Evolutionary conservation across 2,888 invertebrate genomes (phyloP), one percentile per base, ranked within the genome.

Genomic region (Drosophila quinaria): DNA sequence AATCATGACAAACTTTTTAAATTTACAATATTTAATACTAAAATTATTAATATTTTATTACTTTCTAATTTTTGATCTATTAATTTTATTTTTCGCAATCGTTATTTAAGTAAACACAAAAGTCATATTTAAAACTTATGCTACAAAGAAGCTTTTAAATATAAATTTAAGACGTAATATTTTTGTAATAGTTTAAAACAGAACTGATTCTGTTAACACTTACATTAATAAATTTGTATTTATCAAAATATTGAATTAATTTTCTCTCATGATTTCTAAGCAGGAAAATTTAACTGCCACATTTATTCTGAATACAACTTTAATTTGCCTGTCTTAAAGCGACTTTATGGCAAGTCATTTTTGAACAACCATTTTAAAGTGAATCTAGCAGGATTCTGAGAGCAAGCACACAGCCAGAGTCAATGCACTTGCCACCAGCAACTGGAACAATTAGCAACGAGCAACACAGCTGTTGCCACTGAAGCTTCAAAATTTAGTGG

Each of bases 401-500:
- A 10, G 10, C 65, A 67, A 72, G 75, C 61, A 72, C 69, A 62
- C 60, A n/a, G 29, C n/a, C 22, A 9, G 59, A 55, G 67, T 61
- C 75, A 74, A 62, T 74, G 74, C 74, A 74, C 74, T 74, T 61
- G 65, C 51, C 41, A 42, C 25, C 35, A 55, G 50, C 54, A 49
- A 65, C 19, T 15, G 37, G 29, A 46, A 54, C 55, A 61, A 61
- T 54, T 54, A 46, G 58, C 33, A 64, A 64, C 17, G 13, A 46
- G 58, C 25, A 56, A 9, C 35, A 52, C 74, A 78, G 78, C 78
- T 77, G 76, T 77, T 77, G 73, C 73, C 65, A 22, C 17, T 50
- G 41, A 25, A 19, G 22, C 46, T 37, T 25, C 44, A 50, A 70
- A 59, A 72, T 72, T 64, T 62, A 44, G 41, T 56, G 67, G 68